Evolutionary conservation across 1,140 invertebrate species (phyloP), one percentile per base, ranked within the genome.

Genomic region (Meloidogyne hapla): DNA sequence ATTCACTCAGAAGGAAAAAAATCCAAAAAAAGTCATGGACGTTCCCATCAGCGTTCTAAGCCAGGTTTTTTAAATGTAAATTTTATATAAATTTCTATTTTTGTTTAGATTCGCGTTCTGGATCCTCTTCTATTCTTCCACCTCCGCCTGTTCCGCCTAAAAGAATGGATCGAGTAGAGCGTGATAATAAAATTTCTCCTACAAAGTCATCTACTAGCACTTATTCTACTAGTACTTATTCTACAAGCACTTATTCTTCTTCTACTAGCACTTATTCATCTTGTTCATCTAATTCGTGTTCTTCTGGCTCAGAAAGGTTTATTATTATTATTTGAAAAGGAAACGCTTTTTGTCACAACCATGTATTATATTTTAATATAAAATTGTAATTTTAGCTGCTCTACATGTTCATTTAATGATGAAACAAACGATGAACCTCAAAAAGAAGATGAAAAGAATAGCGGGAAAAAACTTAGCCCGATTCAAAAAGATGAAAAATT

Each of bases 71-170:
- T 33, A 33, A 33, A 33, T 33, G 9, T 33, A 33, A 33, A 33
- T 33, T 33, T 1, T n/a, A 8, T 21, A 56, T 56, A 56, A 21
- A 15, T 5, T 8, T 0, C 6, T 21, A n/a, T 1, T 56, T n/a
- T 56, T 56, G 5, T 15, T 6, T 6, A 56, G 48, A n/a, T 56
- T 56, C 48, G 48, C 48, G 48, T 8, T 56, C 48, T 6, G 48
- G 18, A 56, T 56, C 48, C 18, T 48, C n/a, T n/a, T n/a, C 18
- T 56, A n/a, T 56, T 56, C 48, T 56, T 56, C 48, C 48, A 56
- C 48, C 48, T n/a, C 48, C 48, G 48, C 48, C 48, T 21, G n/a
- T 56, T 56, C 48, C 48, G n/a, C 48, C 48, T 56, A 56, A 56
- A 56, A 15, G 48, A 8, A 56, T 56, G 48, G 48, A 56, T 56